Conservation (phyloP, 2,888 invertebrate species). For the Cantharis rufa region DNA sequence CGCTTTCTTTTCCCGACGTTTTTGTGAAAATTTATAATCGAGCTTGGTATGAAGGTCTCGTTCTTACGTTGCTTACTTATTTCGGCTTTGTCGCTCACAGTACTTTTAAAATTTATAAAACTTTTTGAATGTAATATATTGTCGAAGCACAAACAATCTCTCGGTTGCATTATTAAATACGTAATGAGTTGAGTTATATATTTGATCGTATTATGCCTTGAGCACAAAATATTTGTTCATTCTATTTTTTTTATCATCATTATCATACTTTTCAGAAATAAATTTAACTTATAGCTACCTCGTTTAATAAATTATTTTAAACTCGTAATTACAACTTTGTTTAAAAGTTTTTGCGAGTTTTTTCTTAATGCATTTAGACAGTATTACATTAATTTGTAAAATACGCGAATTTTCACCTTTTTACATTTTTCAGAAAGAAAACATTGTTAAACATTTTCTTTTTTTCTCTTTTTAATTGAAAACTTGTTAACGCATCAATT, state of each 20-base stretch:
- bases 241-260: neutral
- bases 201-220: neutral
- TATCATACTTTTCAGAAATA: neutral
- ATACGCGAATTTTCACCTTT: neutral
- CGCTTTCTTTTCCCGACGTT: slow-evolving; percentile 33
- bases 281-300: neutral
- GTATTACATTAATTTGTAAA: neutral
- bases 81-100: slow-evolving; percentile 32
- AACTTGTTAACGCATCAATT: neutral
- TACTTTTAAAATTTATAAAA: slow-evolving; percentile 34
- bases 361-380: neutral
- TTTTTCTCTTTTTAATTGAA: neutral
- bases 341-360: neutral
- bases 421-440: neutral
- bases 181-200: neutral
- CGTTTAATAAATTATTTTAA: neutral
- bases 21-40: slow-evolving; percentile 42
- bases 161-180: neutral
- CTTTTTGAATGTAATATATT: slow-evolving; percentile 16
- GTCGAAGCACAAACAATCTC: slow-evolving; percentile 3
- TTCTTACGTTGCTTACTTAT: slow-evolving; percentile 27
- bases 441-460: neutral
- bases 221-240: neutral
- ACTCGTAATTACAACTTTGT: neutral
- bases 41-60: slow-evolving; percentile 27